A percentile compares a stretch with the other conserved stretches of the same genome.
Evolutionary conservation across 2,888 invertebrate species (phyloP).

Genomic region (Octodonta nipae): DNA sequence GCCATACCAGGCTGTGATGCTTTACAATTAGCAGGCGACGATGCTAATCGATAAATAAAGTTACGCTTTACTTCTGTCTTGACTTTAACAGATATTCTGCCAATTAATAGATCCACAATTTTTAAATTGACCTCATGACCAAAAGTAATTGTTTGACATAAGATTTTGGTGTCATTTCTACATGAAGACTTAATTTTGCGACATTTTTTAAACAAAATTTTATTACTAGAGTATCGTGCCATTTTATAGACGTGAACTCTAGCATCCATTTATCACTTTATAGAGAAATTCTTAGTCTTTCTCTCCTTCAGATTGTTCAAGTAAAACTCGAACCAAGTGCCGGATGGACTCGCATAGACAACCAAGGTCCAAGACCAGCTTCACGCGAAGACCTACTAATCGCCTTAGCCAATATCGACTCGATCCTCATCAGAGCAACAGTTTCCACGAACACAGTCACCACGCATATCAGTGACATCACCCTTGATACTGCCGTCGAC

Average conservation of each 20-base stretch:
- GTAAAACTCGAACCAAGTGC: constrained; percentile 51
- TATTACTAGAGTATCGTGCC: too few species aligned
- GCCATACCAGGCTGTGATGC: too few species aligned
- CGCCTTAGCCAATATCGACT: constrained; percentile 69
- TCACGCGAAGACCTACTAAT: constrained; percentile 73
- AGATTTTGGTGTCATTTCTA: too few species aligned
- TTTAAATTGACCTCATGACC: too few species aligned
- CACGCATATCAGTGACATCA: constrained; percentile 66
- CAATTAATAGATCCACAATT: too few species aligned
- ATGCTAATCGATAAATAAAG: too few species aligned
- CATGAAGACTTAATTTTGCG: too few species aligned
- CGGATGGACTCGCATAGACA: constrained; percentile 50
- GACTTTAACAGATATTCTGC: too few species aligned
- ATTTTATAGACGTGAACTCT: neutral
- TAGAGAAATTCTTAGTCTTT: neutral
- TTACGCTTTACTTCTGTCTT: too few species aligned
- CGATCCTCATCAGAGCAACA: constrained; percentile 72
- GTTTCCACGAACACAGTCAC: constrained; percentile 50
- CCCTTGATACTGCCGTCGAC: constrained; percentile 69
- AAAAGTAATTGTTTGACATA: too few species aligned
- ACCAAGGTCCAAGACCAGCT: constrained; percentile 43
- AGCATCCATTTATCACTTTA: neutral
- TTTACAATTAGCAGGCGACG: too few species aligned
- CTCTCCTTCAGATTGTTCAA: constrained; percentile 41
- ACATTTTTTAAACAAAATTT: too few species aligned